These are phyloP conservation scores for Sinocyclocheilus grahami DNA, from an alignment of 2,113 vertebrate species.

Conservation along the genomic window DNA sequence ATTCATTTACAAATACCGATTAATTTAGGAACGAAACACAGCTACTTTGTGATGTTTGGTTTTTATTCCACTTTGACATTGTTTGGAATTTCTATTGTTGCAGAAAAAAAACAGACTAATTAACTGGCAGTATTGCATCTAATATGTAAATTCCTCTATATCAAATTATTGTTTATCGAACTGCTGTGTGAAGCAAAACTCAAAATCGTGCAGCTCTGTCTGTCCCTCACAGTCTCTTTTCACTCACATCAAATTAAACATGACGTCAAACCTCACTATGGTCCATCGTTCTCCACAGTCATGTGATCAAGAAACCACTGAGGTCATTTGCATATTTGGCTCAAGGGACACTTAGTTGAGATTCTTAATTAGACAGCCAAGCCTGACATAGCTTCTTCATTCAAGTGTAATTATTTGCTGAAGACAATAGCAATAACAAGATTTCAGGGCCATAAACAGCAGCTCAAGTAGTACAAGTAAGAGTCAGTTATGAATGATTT, in stretches of 20 bases:
- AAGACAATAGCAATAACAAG: slow-evolving; percentile 5
- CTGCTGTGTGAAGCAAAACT: not conserved
- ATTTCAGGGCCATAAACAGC: slow-evolving; percentile 17
- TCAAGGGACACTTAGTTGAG: slow-evolving; percentile 14
- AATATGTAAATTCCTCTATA: not conserved
- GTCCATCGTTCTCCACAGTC: slow-evolving; percentile 22
- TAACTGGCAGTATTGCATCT: too few relatives aligned
- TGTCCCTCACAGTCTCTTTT: not conserved
- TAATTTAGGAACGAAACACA: too few relatives aligned
- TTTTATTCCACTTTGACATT: too few relatives aligned
- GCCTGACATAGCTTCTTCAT: not conserved
- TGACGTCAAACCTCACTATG: slow-evolving; percentile 45
- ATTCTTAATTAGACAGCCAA: slow-evolving; percentile 44
- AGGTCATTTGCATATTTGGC: slow-evolving; percentile 39
- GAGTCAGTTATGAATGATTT: too few relatives aligned
- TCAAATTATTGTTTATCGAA: not conserved
- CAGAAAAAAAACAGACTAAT: too few relatives aligned
- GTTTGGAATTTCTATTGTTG: too few relatives aligned
- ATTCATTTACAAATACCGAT: too few relatives aligned
- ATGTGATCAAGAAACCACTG: not conserved
- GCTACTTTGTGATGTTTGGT: too few relatives aligned
- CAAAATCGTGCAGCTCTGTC: not conserved
- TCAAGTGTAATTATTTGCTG: slow-evolving; percentile 35
- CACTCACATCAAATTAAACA: slow-evolving; percentile 20
- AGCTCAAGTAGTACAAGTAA: slow-evolving; percentile 10